These are phyloP conservation scores for Lasioglossum baleicum DNA, from an alignment of 1,140 invertebrate species.

Conservation along the genomic window DNA sequence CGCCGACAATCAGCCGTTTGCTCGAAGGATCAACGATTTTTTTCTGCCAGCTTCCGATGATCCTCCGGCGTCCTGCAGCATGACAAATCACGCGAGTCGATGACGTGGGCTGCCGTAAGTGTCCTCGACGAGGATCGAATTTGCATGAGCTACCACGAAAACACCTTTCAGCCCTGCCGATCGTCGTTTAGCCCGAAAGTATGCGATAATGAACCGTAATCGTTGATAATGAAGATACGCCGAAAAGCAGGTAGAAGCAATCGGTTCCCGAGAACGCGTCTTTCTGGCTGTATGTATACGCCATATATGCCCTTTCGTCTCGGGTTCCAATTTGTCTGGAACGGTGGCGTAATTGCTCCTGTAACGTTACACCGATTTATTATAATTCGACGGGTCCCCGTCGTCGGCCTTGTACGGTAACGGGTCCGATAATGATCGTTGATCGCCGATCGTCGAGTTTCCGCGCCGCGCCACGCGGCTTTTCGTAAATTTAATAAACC, in stretches of 20 bases:
- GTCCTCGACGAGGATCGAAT: constrained; percentile 11
- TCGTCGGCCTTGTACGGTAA: background rate
- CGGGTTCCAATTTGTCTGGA: constrained; percentile 24
- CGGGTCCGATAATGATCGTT: background rate
- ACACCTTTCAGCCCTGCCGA: constrained; percentile 65
- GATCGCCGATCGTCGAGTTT: background rate
- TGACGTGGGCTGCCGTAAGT: background rate
- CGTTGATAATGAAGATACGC: constrained; percentile 66
- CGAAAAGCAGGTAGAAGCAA: constrained; percentile 16
- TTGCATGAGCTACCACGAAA: constrained; percentile 22
- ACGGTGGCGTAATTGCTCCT: constrained; percentile 2
- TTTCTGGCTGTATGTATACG: background rate
- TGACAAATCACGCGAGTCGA: constrained; percentile 26
- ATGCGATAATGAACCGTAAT: constrained; percentile 73
- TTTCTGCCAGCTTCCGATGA: background rate
- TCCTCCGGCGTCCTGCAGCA: background rate
- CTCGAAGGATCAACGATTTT: background rate
- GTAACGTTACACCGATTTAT: constrained; percentile 34
- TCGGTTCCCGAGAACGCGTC: constrained; percentile 13
- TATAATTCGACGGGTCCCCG: constrained; percentile 2
- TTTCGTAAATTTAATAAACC: constrained; percentile 30
- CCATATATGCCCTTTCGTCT: constrained; percentile 12
- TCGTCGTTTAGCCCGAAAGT: constrained; percentile 73
- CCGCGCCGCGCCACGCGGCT: background rate
- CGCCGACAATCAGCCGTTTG: background rate